Conservation (phyloP, 2,797 vertebrate genomes). For the Phalloptychus januarius region DNA sequence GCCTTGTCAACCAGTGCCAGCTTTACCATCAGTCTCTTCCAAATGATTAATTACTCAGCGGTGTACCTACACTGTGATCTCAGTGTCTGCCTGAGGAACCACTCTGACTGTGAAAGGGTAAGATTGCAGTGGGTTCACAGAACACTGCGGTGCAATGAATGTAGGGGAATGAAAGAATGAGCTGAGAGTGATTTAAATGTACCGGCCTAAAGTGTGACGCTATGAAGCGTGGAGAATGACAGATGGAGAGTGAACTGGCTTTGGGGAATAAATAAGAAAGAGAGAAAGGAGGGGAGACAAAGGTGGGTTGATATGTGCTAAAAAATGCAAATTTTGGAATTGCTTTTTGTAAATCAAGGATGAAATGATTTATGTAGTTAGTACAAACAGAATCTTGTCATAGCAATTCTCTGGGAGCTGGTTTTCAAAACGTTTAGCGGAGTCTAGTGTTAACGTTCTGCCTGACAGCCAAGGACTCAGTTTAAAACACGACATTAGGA, state of each 20-base stretch:
- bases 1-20: conserved; percentile 69
- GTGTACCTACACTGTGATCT: conserved; percentile 84
- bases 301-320: background rate
- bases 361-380: background rate
- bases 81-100: conserved; percentile 71
- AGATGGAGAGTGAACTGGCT: conserved; percentile 23
- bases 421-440: conserved; percentile 11
- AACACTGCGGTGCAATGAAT: conserved; percentile 39
- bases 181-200: conserved; percentile 60
- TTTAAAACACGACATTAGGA: conserved; percentile 16
- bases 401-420: background rate
- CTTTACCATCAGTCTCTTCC: conserved; percentile 85
- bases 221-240: conserved; percentile 40
- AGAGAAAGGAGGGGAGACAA: conserved; percentile 4
- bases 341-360: conserved; percentile 1
- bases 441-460: conserved; percentile 4
- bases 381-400: conserved; percentile 13
- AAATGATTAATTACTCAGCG: conserved; percentile 84
- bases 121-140: conserved; percentile 19
- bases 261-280: conserved; percentile 26
- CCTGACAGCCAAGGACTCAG: conserved; percentile 20
- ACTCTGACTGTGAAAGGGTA: conserved; percentile 77
- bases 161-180: conserved; percentile 35
- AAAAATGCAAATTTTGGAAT: conserved; percentile 7
- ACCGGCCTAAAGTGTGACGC: conserved; percentile 40